These are phyloP conservation scores for Ptilodon capucinus DNA, from an alignment of 2,888 invertebrate species.

Conservation along the genomic window DNA sequence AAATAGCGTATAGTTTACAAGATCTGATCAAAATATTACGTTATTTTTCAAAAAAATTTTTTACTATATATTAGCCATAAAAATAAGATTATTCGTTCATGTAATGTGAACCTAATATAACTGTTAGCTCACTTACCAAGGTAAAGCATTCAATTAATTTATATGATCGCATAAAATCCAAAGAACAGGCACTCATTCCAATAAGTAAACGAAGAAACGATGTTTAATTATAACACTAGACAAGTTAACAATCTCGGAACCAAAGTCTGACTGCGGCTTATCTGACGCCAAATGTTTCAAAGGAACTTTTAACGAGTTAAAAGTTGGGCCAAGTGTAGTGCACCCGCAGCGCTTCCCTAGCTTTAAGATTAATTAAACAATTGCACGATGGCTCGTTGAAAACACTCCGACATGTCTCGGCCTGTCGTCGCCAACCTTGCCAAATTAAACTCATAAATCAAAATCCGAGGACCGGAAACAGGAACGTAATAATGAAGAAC, in stretches of 20 bases:
- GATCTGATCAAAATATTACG: too few relatives aligned
- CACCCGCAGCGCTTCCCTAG: conserved; percentile 71
- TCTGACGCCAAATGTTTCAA: conserved; percentile 82
- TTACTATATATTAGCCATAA: too few relatives aligned
- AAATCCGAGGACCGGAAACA: conserved; percentile 75
- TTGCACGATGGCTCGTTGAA: conserved; percentile 81
- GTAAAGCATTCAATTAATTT: too few relatives aligned
- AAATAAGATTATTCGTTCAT: too few relatives aligned
- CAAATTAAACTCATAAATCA: conserved; percentile 82
- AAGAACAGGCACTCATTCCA: conserved; percentile 4
- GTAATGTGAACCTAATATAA: too few relatives aligned
- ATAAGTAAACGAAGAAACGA: conserved; percentile 39
- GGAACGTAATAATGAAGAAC: conserved; percentile 76
- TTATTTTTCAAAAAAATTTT: too few relatives aligned
- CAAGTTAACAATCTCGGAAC: conserved; percentile 78
- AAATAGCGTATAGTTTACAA: too few relatives aligned
- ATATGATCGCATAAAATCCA: background rate
- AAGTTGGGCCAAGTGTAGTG: conserved; percentile 79
- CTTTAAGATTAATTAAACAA: conserved; percentile 82
- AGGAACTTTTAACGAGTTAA: conserved; percentile 83
- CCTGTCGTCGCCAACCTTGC: conserved; percentile 80
- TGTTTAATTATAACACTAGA: conserved; percentile 78
- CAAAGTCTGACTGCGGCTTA: conserved; percentile 79
- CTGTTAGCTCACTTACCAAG: too few relatives aligned
- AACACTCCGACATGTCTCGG: conserved; percentile 82